Evolutionary conservation across 1,140 invertebrate species (phyloP).

Genomic region (Drosophila tropicalis): DNA sequence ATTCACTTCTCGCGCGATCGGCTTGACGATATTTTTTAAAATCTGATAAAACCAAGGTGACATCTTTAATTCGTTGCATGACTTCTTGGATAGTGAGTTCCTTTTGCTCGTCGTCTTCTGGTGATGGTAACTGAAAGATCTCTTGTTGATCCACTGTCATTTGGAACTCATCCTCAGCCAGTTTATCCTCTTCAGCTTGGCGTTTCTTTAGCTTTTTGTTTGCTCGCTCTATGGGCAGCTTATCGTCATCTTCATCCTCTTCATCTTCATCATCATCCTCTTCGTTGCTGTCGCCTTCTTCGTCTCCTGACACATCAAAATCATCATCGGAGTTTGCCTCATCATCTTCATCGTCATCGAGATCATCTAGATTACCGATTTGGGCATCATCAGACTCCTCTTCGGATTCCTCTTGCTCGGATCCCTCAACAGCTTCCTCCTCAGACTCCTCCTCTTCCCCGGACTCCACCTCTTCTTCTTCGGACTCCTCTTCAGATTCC

Average conservation of each 20-base stretch:
- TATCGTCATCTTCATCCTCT: slow-evolving; percentile 85
- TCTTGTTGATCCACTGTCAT: slow-evolving; percentile 90
- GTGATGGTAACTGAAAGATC: slow-evolving; percentile 89
- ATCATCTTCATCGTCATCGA: slow-evolving; percentile 61
- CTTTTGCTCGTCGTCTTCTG: slow-evolving; percentile 89
- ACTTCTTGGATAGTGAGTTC: slow-evolving; percentile 91
- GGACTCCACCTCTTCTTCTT: slow-evolving; percentile 35
- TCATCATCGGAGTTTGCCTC: slow-evolving; percentile 67
- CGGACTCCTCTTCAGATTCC: background rate
- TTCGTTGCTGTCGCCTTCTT: slow-evolving; percentile 67
- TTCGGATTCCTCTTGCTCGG: slow-evolving; percentile 49
- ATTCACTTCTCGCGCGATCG: slow-evolving; percentile 91
- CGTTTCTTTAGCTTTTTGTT: slow-evolving; percentile 92
- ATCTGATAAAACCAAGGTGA: slow-evolving; percentile 93
- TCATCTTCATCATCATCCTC: slow-evolving; percentile 77
- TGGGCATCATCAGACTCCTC: slow-evolving; percentile 52
- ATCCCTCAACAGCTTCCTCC: slow-evolving; percentile 28
- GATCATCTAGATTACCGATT: slow-evolving; percentile 70
- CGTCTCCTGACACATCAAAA: slow-evolving; percentile 76
- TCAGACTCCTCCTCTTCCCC: slow-evolving; percentile 47
- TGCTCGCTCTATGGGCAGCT: slow-evolving; percentile 93
- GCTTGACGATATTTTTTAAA: slow-evolving; percentile 92
- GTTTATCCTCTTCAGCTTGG: slow-evolving; percentile 87
- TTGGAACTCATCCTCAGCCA: slow-evolving; percentile 92
- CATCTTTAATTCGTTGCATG: slow-evolving; percentile 95